Conservation (phyloP, 2,113 vertebrate species). For the Capreolus pygargus region DNA sequence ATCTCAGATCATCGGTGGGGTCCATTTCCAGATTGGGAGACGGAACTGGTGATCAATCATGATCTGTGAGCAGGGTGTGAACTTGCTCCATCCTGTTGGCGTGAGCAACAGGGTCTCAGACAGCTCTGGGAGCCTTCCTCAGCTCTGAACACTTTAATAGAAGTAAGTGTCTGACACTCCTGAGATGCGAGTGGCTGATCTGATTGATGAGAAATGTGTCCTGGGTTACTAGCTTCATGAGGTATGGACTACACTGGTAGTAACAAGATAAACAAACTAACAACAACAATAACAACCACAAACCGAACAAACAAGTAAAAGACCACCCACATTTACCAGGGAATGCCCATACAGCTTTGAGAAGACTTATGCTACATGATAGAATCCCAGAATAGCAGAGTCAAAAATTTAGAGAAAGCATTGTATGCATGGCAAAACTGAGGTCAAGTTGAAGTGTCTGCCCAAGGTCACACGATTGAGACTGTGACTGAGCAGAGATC, state of each 20-base stretch:
- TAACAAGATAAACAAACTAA: not conserved
- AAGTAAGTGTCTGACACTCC: accelerated
- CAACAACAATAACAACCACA: not conserved
- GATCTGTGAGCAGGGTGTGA: not conserved
- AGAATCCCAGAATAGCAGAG: not conserved
- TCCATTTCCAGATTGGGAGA: not conserved
- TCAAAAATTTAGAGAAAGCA: not conserved
- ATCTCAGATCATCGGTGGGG: not conserved
- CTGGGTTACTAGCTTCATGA: not conserved
- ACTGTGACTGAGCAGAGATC: not conserved
- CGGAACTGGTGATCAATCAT: not conserved
- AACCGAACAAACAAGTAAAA: not conserved
- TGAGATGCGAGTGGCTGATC: not conserved
- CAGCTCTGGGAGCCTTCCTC: not conserved
- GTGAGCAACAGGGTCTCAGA: not conserved
- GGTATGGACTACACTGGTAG: too few relatives aligned
- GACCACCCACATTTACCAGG: not conserved
- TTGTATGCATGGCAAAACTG: not conserved
- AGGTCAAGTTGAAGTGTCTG: not conserved
- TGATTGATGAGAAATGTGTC: not conserved
- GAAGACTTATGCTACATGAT: not conserved
- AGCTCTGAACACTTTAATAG: not conserved
- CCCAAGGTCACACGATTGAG: not conserved
- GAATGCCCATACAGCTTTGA: not conserved
- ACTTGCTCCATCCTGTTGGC: not conserved